Percentiles rank a stretch among this genome's conserved stretches.
Evolutionary conservation across 2,113 vertebrate genomes (phyloP).

Genomic region (Tautogolabrus adspersus): DNA sequence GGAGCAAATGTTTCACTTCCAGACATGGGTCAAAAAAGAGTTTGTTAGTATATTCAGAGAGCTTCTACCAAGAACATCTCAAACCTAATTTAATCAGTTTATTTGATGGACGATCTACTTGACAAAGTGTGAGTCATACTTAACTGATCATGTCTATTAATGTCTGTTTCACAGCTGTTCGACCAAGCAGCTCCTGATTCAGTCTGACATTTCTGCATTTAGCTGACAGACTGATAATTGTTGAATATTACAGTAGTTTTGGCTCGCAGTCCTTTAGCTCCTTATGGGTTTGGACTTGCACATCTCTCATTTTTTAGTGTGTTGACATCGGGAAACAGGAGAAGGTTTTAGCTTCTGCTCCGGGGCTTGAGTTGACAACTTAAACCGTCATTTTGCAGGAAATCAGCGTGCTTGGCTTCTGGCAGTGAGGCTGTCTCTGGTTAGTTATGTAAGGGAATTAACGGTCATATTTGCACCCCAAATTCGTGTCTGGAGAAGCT

Average conservation of each 20-base stretch:
- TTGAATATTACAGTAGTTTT: conserved; percentile 44
- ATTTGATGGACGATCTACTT: conserved; percentile 12
- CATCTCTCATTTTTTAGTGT: conserved; percentile 23
- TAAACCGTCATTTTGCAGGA: conserved; percentile 42
- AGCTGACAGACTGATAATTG: conserved; percentile 63
- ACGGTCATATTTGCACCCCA: conserved; percentile 44
- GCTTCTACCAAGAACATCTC: conserved; percentile 1
- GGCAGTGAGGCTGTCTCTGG: conserved; percentile 8
- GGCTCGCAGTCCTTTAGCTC: conserved; percentile 25
- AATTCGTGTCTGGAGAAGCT: conserved; percentile 24
- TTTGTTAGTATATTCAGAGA: not conserved
- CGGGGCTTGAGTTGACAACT: conserved; percentile 53
- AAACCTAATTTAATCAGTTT: conserved; percentile 12
- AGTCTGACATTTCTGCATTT: conserved; percentile 47
- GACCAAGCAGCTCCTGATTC: conserved; percentile 31
- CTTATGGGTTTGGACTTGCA: conserved; percentile 60
- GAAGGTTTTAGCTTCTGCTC: conserved; percentile 52
- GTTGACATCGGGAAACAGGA: conserved; percentile 46
- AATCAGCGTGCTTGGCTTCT: conserved; percentile 27
- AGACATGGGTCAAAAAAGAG: conserved; percentile 3
- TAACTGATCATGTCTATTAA: conserved; percentile 15
- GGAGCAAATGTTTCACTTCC: too few relatives aligned
- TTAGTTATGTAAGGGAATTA: conserved; percentile 56
- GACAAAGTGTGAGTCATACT: conserved; percentile 29
- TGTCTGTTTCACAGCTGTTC: conserved; percentile 44